Evolutionary conservation across 1,140 invertebrate genomes (phyloP).

Genomic region (Stenopsyche tienmushanensis): DNA sequence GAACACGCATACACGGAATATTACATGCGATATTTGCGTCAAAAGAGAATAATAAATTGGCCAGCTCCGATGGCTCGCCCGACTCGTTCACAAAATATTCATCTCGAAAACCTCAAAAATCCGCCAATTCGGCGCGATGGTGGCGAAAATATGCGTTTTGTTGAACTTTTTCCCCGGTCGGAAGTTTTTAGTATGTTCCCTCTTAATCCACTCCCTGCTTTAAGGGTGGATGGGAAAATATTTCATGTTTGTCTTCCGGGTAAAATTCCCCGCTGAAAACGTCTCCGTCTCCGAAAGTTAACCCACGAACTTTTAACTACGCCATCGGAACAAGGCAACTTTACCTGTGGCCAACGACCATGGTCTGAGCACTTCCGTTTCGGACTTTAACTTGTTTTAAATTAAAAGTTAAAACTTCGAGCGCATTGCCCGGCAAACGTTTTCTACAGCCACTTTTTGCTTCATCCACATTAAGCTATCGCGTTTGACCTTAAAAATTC

Average conservation of each 20-base stretch:
- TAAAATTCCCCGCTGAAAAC: slow-evolving; percentile 5
- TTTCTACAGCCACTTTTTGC: too few species aligned
- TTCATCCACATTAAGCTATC: too few species aligned
- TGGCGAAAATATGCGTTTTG: too few species aligned
- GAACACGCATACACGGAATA: slow-evolving; percentile 38
- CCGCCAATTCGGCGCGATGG: too few species aligned
- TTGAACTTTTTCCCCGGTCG: too few species aligned
- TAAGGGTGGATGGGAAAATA: slow-evolving; percentile 14
- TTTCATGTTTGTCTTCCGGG: slow-evolving; percentile 19
- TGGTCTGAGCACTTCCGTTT: slow-evolving; percentile 14
- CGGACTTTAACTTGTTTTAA: slow-evolving; percentile 20
- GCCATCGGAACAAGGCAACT: slow-evolving; percentile 22
- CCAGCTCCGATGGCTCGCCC: too few species aligned
- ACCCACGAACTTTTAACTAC: slow-evolving; percentile 24
- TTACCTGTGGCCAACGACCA: slow-evolving; percentile 24
- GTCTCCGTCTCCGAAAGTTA: slow-evolving; percentile 3
- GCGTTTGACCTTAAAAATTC: too few species aligned
- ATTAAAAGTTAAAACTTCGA: slow-evolving; percentile 19
- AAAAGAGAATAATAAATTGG: slow-evolving; percentile 41
- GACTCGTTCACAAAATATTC: too few species aligned
- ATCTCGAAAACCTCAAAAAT: too few species aligned
- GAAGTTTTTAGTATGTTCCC: too few species aligned
- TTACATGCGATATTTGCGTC: slow-evolving; percentile 31
- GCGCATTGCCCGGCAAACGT: too few species aligned
- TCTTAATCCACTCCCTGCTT: too few species aligned